These are phyloP conservation scores for Pseudomyrmex sp. DNA, from an alignment of 1,140 invertebrate genomes.

Conservation along the genomic window DNA sequence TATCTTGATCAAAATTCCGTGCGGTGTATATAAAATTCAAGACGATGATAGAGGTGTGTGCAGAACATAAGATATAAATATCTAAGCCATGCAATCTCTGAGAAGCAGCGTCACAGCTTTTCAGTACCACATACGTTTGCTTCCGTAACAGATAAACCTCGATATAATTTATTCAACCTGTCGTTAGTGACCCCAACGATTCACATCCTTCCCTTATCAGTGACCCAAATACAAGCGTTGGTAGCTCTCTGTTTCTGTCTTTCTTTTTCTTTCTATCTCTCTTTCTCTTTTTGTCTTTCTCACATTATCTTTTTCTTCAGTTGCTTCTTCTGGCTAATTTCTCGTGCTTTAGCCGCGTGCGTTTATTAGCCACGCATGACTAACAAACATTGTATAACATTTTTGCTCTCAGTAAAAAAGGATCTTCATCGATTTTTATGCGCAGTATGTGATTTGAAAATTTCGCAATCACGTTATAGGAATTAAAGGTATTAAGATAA, in stretches of 20 bases:
- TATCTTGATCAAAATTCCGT: background rate
- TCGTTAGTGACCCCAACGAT: conserved; percentile 68
- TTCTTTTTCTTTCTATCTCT: background rate
- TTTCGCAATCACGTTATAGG: too few relatives aligned
- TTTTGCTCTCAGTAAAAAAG: too few relatives aligned
- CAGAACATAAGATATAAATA: conserved; percentile 44
- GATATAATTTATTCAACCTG: conserved; percentile 72
- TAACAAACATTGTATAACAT: conserved; percentile 2
- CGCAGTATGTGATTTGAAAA: too few relatives aligned
- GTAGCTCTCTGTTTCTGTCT: background rate
- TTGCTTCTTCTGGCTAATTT: background rate
- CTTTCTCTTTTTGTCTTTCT: background rate
- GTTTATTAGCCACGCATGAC: conserved; percentile 2
- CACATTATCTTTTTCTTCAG: background rate
- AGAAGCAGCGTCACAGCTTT: conserved; percentile 39
- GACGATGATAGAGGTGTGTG: background rate
- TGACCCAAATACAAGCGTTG: conserved; percentile 63
- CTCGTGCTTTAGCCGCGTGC: background rate
- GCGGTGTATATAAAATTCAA: conserved; percentile 18
- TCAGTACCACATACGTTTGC: conserved; percentile 35
- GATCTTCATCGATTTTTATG: too few relatives aligned
- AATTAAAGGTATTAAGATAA: too few relatives aligned
- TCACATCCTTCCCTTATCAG: conserved; percentile 71
- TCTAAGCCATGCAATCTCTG: conserved; percentile 30
- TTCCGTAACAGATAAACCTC: conserved; percentile 59